Percentiles rank a stretch among this genome's conserved stretches.
Conservation (phyloP, 2,113 vertebrate genomes). For the Origma solitaria region DNA sequence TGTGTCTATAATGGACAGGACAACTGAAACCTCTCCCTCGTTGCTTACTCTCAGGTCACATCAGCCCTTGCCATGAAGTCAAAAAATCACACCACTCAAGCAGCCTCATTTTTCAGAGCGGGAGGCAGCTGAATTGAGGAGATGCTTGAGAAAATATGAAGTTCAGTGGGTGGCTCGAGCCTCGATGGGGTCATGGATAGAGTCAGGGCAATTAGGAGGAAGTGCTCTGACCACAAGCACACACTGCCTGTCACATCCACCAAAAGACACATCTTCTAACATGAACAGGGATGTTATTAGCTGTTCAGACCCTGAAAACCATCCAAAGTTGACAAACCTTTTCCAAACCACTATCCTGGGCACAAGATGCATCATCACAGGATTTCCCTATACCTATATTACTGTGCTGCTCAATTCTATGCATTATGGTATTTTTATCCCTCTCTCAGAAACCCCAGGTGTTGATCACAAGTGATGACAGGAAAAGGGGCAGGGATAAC, state of each 20-base stretch:
- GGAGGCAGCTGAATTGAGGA: not conserved
- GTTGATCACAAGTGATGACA: not conserved
- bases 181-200: not conserved
- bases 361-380: not conserved
- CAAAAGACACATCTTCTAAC: not conserved
- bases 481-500: not conserved
- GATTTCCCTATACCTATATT: slow-evolving; percentile 1
- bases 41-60: not conserved
- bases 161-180: not conserved
- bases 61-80: not conserved
- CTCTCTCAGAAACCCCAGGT: not conserved
- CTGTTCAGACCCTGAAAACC: not conserved
- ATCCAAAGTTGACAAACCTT: not conserved
- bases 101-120: not conserved
- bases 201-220: not conserved
- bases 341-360: slow-evolving; percentile 21
- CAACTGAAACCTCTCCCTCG: not conserved
- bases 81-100: not conserved
- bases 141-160: not conserved
- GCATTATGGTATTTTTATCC: not conserved
- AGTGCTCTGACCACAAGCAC: slow-evolving; percentile 9
- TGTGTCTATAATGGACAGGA: not conserved
- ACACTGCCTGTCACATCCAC: not conserved
- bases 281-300: not conserved
- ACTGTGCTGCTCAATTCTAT: not conserved